A percentile compares a stretch with the other conserved stretches of the same genome.
phyloP scores from a whole-genome alignment of 2,888 invertebrate genomes.

The Drosophila pseudotakahashii region DNA sequence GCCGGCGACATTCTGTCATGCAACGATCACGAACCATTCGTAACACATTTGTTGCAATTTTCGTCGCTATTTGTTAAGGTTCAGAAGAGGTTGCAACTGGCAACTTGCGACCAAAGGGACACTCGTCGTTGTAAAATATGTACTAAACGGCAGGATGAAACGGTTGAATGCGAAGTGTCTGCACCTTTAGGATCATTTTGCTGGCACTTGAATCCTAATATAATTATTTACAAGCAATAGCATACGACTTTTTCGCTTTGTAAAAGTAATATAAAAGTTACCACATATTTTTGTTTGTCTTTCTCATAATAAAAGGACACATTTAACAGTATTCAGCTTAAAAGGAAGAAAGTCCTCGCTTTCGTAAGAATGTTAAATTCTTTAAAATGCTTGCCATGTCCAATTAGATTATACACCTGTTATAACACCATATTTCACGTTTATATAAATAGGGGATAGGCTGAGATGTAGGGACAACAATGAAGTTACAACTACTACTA shows the following conservation, averaged over 20 bases:
- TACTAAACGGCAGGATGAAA: slow-evolving; percentile 59
- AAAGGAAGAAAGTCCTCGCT: too few species aligned
- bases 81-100: slow-evolving; percentile 66
- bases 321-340: too few species aligned
- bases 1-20: slow-evolving; percentile 79
- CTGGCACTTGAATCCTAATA: too few species aligned
- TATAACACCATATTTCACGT: too few species aligned
- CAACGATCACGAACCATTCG: slow-evolving; percentile 79
- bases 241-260: too few species aligned
- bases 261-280: too few species aligned
- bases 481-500: slow-evolving; percentile 2
- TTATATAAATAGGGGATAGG: neutral
- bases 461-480: neutral
- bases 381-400: too few species aligned
- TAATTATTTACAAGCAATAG: too few species aligned
- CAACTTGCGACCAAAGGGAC: slow-evolving; percentile 48
- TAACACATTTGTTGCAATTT: slow-evolving; percentile 81
- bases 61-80: slow-evolving; percentile 80
- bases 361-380: too few species aligned
- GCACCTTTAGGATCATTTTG: neutral
- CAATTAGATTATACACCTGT: too few species aligned
- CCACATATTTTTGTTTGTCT: too few species aligned
- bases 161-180: slow-evolving; percentile 16
- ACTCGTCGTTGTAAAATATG: slow-evolving; percentile 63
- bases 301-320: too few species aligned